Evolutionary conservation across 2,888 invertebrate species (phyloP).

Genomic region (Ichneumon xanthorius): DNA sequence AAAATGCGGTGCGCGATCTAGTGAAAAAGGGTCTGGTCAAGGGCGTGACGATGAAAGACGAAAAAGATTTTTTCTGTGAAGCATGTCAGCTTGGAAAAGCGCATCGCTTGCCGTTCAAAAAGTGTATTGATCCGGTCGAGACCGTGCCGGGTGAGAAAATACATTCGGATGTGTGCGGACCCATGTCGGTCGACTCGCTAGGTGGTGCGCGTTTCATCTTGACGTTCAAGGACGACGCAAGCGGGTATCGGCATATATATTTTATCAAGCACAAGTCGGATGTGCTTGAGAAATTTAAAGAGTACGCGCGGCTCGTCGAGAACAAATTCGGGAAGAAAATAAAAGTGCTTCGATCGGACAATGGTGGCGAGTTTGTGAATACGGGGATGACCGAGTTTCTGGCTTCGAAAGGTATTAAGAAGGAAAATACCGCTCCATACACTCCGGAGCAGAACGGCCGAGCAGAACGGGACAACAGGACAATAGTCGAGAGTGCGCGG

Average conservation of each 20-base stretch:
- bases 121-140: slow-evolving; percentile 8
- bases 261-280: slow-evolving; percentile 66
- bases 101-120: neutral
- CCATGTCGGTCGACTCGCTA: slow-evolving; percentile 70
- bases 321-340: slow-evolving; percentile 35
- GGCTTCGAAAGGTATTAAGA: slow-evolving; percentile 56
- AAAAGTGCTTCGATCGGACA: slow-evolving; percentile 38
- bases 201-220: slow-evolving; percentile 70
- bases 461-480: slow-evolving; percentile 67
- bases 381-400: slow-evolving; percentile 24
- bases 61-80: neutral
- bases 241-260: slow-evolving; percentile 65
- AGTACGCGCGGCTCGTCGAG: slow-evolving; percentile 53
- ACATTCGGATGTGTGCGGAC: slow-evolving; percentile 72
- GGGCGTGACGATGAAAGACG: too few relatives aligned
- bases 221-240: slow-evolving; percentile 71
- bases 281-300: slow-evolving; percentile 62
- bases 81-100: neutral
- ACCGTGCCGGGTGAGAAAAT: slow-evolving; percentile 66
- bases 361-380: slow-evolving; percentile 34
- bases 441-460: slow-evolving; percentile 70
- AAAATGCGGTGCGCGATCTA: too few relatives aligned
- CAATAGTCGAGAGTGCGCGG: slow-evolving; percentile 70
- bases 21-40: slow-evolving; percentile 36
- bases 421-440: slow-evolving; percentile 62